Evolutionary conservation across 2,113 vertebrate genomes (phyloP).

Genomic region (Apistogramma diplotaenia): DNA sequence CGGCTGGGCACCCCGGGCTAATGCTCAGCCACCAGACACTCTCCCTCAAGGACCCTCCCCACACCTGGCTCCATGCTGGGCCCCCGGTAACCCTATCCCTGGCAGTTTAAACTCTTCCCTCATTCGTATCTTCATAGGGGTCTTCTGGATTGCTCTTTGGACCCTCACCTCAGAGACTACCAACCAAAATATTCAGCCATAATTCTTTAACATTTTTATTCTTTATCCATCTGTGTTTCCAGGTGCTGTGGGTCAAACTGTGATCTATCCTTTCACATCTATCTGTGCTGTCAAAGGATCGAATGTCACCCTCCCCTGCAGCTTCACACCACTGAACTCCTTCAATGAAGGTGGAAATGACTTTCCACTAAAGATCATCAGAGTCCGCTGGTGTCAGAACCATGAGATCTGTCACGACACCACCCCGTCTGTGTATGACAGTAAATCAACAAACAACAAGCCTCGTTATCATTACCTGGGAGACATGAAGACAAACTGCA

Average conservation of each 20-base stretch:
- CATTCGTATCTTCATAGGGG: too few relatives aligned
- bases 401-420: fast-evolving
- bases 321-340: background rate
- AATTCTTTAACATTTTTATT: too few relatives aligned
- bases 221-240: background rate
- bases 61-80: too few relatives aligned
- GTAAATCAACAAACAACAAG: fast-evolving
- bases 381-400: conserved; percentile 2
- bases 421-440: conserved; percentile 35
- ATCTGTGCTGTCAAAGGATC: background rate
- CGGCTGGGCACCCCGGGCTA: too few relatives aligned
- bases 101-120: too few relatives aligned
- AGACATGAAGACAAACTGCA: conserved; percentile 20
- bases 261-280: background rate
- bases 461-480: conserved; percentile 38
- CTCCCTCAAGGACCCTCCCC: too few relatives aligned
- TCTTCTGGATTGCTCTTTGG: too few relatives aligned
- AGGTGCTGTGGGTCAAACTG: background rate
- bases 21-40: too few relatives aligned
- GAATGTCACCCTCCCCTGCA: conserved; percentile 4
- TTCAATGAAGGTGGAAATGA: fast-evolving
- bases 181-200: too few relatives aligned
- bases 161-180: too few relatives aligned
- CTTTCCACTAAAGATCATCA: background rate
- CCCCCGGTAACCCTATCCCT: too few relatives aligned